A percentile compares a stretch with the other conserved stretches of the same genome.
Conservation (phyloP, 2,888 invertebrate genomes). For the Ypsolopha sequella region DNA sequence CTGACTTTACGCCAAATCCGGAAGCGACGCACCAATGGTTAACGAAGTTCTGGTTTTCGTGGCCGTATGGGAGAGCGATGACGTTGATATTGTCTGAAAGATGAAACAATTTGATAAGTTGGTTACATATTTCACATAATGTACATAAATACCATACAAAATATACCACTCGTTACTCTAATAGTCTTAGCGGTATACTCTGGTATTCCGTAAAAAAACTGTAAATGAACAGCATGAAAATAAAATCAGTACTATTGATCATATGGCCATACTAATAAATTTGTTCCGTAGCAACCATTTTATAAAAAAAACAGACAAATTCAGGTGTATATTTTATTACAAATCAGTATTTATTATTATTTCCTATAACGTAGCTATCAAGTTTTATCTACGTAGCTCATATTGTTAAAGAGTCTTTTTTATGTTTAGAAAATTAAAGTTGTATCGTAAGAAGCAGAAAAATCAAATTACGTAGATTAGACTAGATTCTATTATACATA, state of each 20-base stretch:
- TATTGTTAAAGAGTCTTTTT: no score
- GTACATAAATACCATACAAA: not conserved
- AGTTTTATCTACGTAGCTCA: no score
- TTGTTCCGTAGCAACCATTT: not conserved
- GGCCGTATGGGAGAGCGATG: conserved; percentile 3
- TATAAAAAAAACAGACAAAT: no score
- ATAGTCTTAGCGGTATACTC: conserved; percentile 6
- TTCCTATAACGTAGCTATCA: no score
- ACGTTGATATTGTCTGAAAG: conserved; percentile 5
- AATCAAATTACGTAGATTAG: no score
- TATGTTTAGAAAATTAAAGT: no score
- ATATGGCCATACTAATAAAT: not conserved
- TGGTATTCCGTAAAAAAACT: conserved; percentile 1
- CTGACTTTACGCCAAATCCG: conserved; percentile 6
- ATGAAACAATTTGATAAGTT: not conserved
- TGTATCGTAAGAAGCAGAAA: no score
- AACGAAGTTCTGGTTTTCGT: conserved; percentile 1
- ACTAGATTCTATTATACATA: no score
- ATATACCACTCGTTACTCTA: conserved; percentile 5
- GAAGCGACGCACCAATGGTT: conserved; percentile 5
- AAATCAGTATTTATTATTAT: no score
- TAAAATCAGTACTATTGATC: not conserved
- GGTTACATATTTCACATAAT: not conserved
- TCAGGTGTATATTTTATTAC: no score
- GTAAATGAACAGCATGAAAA: conserved; percentile 4